phyloP scores from a whole-genome alignment of 2,113 vertebrate genomes.

The Clupea harengus region DNA sequence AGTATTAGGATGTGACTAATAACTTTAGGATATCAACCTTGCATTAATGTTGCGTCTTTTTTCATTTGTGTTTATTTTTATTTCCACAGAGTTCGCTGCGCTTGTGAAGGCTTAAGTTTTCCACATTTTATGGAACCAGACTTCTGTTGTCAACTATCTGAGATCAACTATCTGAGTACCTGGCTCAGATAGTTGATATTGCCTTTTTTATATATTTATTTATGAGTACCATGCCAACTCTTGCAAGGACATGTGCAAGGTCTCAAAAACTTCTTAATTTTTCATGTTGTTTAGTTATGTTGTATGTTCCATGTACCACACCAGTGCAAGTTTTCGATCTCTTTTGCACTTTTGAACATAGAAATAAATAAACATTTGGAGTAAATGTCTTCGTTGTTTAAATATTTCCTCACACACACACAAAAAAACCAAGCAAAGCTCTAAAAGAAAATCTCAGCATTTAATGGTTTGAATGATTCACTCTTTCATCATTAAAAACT shows the following conservation, averaged over 20 bases:
- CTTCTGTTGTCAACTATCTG: constrained; percentile 40
- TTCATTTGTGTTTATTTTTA: constrained; percentile 6
- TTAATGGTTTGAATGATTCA: background rate
- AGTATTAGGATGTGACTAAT: background rate
- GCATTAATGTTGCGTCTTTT: background rate
- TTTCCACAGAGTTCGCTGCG: constrained; percentile 55
- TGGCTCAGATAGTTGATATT: constrained; percentile 44
- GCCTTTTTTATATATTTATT: constrained; percentile 64
- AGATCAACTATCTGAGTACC: background rate
- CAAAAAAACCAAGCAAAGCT: background rate
- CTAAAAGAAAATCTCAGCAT: background rate
- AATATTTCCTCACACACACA: background rate
- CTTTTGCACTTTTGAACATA: constrained; percentile 57
- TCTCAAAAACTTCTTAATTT: constrained; percentile 48
- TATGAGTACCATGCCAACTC: constrained; percentile 52
- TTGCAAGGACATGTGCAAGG: constrained; percentile 39
- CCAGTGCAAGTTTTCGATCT: constrained; percentile 45
- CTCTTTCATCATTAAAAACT: background rate
- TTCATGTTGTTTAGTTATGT: constrained; percentile 45
- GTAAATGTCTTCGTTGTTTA: constrained; percentile 31
- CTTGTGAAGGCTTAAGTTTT: constrained; percentile 60
- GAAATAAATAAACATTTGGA: constrained; percentile 53
- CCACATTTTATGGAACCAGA: constrained; percentile 44
- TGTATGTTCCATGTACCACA: constrained; percentile 46
- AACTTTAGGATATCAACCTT: background rate